Conservation (phyloP, 2,888 invertebrate genomes). For the Temnothorax unifasciatus region DNA sequence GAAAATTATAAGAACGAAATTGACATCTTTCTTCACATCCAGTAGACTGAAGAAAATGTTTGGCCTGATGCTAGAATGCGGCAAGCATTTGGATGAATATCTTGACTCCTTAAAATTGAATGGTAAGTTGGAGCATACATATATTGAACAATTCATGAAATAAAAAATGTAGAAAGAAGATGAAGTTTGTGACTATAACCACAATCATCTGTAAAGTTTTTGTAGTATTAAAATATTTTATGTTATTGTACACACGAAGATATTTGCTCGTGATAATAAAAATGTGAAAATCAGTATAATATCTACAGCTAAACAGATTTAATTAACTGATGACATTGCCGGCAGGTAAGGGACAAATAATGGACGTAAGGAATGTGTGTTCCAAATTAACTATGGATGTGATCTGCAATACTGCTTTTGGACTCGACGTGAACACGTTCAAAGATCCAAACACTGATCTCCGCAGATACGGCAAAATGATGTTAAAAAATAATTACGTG, state of each 20-base stretch:
- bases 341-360: constrained; percentile 59
- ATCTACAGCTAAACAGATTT: neutral
- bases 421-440: constrained; percentile 86
- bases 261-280: neutral
- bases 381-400: constrained; percentile 84
- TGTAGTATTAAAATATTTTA: neutral
- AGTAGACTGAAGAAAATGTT: too few species aligned
- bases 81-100: too few species aligned
- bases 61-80: too few species aligned
- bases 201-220: neutral
- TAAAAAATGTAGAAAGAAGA: too few species aligned
- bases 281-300: neutral
- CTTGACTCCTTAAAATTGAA: too few species aligned
- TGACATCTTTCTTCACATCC: too few species aligned
- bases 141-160: too few species aligned
- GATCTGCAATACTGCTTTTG: constrained; percentile 86
- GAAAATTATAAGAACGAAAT: constrained; percentile 82
- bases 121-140: too few species aligned
- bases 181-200: too few species aligned
- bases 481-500: constrained; percentile 82
- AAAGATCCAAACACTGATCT: constrained; percentile 85
- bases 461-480: constrained; percentile 83
- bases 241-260: neutral
- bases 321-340: neutral
- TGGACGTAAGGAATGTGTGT: constrained; percentile 78